These are phyloP conservation scores for Procambarus virginalis DNA, from an alignment of 1,140 invertebrate genomes.

Conservation along the genomic window DNA sequence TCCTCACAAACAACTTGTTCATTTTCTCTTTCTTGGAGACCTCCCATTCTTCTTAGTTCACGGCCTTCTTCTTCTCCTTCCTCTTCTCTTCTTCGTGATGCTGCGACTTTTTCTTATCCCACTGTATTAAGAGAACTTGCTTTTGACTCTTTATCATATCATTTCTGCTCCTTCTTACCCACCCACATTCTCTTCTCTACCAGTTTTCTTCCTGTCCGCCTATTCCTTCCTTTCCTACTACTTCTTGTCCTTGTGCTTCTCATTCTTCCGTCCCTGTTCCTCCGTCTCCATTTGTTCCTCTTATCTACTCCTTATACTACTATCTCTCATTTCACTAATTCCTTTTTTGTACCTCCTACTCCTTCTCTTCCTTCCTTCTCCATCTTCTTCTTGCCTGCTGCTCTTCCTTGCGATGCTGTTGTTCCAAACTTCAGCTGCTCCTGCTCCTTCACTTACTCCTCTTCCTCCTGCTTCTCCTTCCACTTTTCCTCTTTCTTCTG, in stretches of 20 bases:
- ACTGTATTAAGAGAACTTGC: no score
- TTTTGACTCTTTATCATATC: no score
- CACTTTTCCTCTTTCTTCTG: neutral
- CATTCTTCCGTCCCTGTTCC: neutral
- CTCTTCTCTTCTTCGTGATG: neutral
- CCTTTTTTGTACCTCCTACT: neutral
- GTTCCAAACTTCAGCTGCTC: neutral
- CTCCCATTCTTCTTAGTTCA: neutral
- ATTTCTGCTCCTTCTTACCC: no score
- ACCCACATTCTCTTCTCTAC: neutral
- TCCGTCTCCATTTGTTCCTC: neutral
- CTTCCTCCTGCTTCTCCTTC: neutral
- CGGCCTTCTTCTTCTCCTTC: neutral
- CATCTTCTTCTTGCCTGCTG: neutral
- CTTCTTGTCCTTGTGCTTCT: no score
- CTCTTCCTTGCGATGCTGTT: neutral
- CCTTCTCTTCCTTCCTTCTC: neutral
- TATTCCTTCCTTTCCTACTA: neutral
- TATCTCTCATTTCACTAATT: no score
- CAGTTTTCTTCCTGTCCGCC: neutral
- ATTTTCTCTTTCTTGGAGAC: neutral
- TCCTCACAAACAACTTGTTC: no score
- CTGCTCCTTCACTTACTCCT: neutral
- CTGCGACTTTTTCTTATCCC: no score
- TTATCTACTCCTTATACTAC: neutral